Base-by-base conservation (phyloP, 2,797 vertebrate genomes). In the Sebastes kiyomatsui region DNA sequence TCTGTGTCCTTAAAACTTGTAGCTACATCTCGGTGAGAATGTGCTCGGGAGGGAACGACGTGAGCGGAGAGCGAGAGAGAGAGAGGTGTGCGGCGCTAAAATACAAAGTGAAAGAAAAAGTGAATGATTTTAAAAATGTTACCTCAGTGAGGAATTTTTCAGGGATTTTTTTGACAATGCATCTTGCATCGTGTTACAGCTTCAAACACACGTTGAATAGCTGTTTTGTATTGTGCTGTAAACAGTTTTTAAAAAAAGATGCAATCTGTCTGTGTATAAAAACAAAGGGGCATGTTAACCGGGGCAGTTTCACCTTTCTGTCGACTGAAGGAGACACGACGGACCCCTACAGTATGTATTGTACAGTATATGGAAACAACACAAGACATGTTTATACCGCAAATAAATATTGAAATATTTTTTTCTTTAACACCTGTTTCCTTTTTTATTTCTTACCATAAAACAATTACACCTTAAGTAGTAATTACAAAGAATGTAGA, bases 381-480 rank as follows among this genome's bases (percentile, higher is more conserved):
- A 96, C 96, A 94, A 97, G 95, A 98, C 96, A 96, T 98, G 97
- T 98, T 99, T 99, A 97, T 99, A 99, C 98, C 93, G 95, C 97
- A 97, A 99, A 99, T 99, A 99, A 99, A 99, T 98, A 97, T 95
- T 94, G 95, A 95, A 94, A 97, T 98, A 98, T 99, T 99, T 98
- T 99, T 98, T 98, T 97, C 96, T 97, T 97, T 98, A 98, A 95
- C 74, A 75, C 3, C 22, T 35, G 59, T 82, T 58, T 86, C 58
- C 65, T 22, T 66, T 28, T 88, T 90, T 92, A 84, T 95, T 87
- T 81, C 18, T 80, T 32, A 27, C n/a, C 16, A 27, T 13, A 49
- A 52, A 33, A 49, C 22, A 27, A 18, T 3, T 13, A 61, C 14
- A 3, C 54, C n/a, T 35, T 18, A n/a, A 10, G 2, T 35, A 4